Evolutionary conservation across 2,888 invertebrate species (phyloP).

Genomic region (Thymelicus sylvestris): DNA sequence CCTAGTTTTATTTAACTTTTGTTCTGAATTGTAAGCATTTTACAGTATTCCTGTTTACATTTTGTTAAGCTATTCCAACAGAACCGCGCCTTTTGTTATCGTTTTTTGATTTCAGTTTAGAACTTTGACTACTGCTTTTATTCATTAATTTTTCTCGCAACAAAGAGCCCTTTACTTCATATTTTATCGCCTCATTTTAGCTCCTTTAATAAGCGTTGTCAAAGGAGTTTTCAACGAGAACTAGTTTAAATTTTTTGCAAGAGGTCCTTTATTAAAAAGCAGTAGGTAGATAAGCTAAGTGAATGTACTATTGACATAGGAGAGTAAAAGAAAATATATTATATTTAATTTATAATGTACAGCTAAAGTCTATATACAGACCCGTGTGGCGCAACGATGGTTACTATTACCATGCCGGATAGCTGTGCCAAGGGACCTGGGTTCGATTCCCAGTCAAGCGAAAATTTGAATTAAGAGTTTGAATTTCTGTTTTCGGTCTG

Average conservation of each 20-base stretch:
- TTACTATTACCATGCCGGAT: too few relatives aligned
- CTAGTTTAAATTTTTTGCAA: slow-evolving; percentile 3
- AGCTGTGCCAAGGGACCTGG: too few relatives aligned
- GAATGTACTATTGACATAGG: not conserved
- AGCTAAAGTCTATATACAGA: too few relatives aligned
- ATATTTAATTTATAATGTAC: too few relatives aligned
- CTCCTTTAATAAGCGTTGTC: slow-evolving; percentile 8
- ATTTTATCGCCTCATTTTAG: slow-evolving; percentile 14
- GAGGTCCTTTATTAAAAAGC: slow-evolving; percentile 16
- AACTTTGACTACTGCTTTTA: slow-evolving; percentile 8
- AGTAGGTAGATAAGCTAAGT: not conserved
- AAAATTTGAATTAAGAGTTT: too few relatives aligned
- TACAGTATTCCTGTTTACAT: slow-evolving; percentile 15
- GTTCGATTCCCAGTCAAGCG: too few relatives aligned
- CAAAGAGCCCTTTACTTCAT: slow-evolving; percentile 11
- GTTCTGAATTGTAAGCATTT: slow-evolving; percentile 3
- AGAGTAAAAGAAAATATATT: not conserved
- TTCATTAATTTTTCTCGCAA: slow-evolving; percentile 16
- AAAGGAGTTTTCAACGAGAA: slow-evolving; percentile 7
- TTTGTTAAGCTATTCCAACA: slow-evolving; percentile 15
- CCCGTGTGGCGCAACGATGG: too few relatives aligned
- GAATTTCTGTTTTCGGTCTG: too few relatives aligned
- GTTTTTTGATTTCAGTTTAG: slow-evolving; percentile 7
- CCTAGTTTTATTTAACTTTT: not conserved
- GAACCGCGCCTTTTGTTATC: not conserved